Conservation (phyloP, 2,888 invertebrate species). For the Noctua fimbriata region DNA sequence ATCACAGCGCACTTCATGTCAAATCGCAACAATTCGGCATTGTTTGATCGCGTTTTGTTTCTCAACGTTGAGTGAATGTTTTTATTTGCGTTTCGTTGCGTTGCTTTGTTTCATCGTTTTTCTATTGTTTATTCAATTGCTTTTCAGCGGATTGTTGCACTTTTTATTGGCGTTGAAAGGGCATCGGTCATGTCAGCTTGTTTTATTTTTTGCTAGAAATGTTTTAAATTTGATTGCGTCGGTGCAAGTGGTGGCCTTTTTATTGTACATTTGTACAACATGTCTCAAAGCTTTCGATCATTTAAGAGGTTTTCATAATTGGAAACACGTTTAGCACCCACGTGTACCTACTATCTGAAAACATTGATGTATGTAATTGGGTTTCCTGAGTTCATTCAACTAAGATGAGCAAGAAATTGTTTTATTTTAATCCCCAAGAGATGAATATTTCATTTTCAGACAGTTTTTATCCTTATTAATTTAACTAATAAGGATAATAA, state of each 20-base stretch:
- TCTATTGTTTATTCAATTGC: constrained; percentile 59
- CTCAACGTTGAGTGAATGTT: constrained; percentile 54
- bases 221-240: background rate
- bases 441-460: background rate
- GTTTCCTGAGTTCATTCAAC: background rate
- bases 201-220: background rate
- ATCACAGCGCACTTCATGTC: constrained; percentile 46
- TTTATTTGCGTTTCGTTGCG: constrained; percentile 57
- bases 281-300: background rate
- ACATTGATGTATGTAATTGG: background rate
- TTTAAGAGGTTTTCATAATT: background rate
- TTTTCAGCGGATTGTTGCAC: constrained; percentile 45
- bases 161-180: constrained; percentile 45
- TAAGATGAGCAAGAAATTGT: background rate
- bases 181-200: constrained; percentile 7
- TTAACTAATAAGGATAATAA: too few species aligned
- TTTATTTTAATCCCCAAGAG: background rate
- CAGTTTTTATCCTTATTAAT: constrained; percentile 1
- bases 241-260: background rate
- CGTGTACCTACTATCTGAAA: background rate
- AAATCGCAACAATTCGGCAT: constrained; percentile 48
- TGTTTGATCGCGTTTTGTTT: constrained; percentile 61
- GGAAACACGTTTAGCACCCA: background rate
- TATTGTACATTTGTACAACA: background rate
- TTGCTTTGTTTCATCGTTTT: constrained; percentile 55